phyloP scores from a whole-genome alignment of 2,113 vertebrate genomes.

The Sinocyclocheilus anshuiensis region DNA sequence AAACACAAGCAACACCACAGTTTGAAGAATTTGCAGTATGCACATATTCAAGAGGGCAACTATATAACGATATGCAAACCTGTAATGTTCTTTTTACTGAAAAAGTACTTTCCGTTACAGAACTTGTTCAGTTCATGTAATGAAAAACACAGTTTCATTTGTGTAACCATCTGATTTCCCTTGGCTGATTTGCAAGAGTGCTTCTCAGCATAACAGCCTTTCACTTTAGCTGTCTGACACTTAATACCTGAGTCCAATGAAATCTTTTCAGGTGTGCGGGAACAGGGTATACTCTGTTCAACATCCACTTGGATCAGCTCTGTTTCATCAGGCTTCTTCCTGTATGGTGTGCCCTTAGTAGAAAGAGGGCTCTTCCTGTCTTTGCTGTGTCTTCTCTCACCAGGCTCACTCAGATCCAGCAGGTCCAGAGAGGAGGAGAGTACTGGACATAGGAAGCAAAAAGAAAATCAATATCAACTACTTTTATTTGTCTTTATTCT shows the following conservation, averaged over 20 bases:
- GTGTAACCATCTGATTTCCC: neutral
- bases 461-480: neutral
- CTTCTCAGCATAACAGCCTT: neutral
- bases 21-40: neutral
- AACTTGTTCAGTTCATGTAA: neutral
- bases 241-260: constrained; percentile 88
- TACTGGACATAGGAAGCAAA: constrained; percentile 74
- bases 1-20: neutral
- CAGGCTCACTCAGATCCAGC: constrained; percentile 93
- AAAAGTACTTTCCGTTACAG: neutral
- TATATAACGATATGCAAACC: neutral
- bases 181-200: neutral
- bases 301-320: constrained; percentile 90
- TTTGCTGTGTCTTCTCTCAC: constrained; percentile 85
- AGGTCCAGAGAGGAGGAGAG: constrained; percentile 94
- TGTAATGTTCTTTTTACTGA: neutral
- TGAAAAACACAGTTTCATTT: neutral
- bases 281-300: constrained; percentile 80
- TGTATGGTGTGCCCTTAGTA: constrained; percentile 79
- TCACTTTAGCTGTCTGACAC: neutral
- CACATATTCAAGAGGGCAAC: neutral
- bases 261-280: constrained; percentile 80
- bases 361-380: constrained; percentile 81
- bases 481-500: neutral
- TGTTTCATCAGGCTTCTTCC: constrained; percentile 89